Percentiles rank a stretch among this genome's conserved stretches.
Evolutionary conservation across 2,113 vertebrate genomes (phyloP).

Genomic region (Notiomystis cincta): DNA sequence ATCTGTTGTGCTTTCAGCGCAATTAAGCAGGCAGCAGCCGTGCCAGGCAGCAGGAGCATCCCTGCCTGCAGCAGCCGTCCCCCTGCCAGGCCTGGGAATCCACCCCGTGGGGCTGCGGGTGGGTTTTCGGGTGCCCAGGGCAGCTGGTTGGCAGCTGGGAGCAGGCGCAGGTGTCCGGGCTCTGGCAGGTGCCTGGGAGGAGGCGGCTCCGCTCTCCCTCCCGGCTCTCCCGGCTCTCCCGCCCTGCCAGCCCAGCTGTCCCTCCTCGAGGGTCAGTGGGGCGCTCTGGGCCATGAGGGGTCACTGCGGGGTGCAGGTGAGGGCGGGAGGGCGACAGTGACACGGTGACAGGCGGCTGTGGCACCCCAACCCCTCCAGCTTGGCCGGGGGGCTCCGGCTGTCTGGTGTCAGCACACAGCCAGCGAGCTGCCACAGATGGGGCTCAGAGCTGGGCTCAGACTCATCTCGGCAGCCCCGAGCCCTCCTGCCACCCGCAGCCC

Average conservation of each 20-base stretch:
- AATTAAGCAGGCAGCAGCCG: constrained; percentile 46
- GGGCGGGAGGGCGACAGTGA: fast-evolving
- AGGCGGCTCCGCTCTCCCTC: background rate
- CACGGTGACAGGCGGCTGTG: fast-evolving
- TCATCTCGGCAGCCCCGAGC: fast-evolving
- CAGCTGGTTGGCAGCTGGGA: background rate
- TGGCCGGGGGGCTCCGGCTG: fast-evolving
- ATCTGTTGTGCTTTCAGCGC: constrained; percentile 56
- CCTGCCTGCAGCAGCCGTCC: background rate
- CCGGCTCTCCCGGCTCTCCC: fast-evolving
- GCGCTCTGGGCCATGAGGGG: background rate
- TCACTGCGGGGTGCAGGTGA: fast-evolving
- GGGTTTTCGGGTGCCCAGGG: background rate
- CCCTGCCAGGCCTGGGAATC: background rate
- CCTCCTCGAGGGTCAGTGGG: fast-evolving
- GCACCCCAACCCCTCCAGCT: background rate
- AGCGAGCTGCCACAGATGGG: fast-evolving
- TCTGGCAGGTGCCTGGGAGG: background rate
- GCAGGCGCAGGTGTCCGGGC: fast-evolving
- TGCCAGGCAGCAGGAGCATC: background rate
- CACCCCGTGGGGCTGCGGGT: background rate
- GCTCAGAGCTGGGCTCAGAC: background rate
- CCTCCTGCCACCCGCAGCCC: background rate
- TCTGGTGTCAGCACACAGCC: fast-evolving
- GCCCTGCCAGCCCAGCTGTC: background rate